A percentile compares a stretch with the other conserved stretches of the same genome.
These are phyloP conservation scores for Monodelphis domestica DNA, from an alignment of 2,797 vertebrate species.

Conservation along the genomic window DNA sequence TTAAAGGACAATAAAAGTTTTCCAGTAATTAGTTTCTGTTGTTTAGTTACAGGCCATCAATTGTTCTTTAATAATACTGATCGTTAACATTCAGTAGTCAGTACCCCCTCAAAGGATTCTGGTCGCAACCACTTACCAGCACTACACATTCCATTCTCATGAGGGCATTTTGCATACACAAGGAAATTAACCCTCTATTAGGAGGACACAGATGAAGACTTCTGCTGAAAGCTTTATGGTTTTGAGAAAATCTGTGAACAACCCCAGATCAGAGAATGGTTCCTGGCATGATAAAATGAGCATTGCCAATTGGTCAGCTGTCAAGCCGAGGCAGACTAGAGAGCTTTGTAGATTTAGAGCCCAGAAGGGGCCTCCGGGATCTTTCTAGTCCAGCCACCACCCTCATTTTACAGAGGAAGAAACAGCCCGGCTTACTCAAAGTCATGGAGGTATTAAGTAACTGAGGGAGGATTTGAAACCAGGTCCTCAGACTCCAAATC, in stretches of 20 bases:
- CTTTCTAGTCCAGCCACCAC: neutral
- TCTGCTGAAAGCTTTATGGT: conserved; percentile 56
- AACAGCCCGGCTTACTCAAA: neutral
- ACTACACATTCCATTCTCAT: conserved; percentile 99
- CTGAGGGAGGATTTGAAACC: neutral
- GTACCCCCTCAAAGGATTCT: conserved; percentile 89
- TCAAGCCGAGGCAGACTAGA: neutral
- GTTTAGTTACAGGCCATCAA: conserved; percentile 94
- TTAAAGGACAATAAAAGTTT: conserved; percentile 94
- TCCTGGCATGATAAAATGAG: conserved; percentile 63
- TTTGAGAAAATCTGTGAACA: conserved; percentile 70
- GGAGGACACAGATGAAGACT: conserved; percentile 58
- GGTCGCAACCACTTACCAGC: conserved; percentile 89
- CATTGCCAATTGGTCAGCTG: conserved; percentile 46
- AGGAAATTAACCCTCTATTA: conserved; percentile 86
- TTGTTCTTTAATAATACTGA: conserved; percentile 96
- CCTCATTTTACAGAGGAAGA: conserved; percentile 32
- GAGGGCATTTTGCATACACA: conserved; percentile 87
- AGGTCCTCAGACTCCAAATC: neutral
- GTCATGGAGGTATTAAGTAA: neutral
- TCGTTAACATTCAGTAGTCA: conserved; percentile 92
- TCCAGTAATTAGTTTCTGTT: conserved; percentile 96
- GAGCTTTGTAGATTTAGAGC: neutral
- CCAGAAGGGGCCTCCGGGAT: neutral
- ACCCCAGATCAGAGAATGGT: conserved; percentile 7